phyloP scores from a whole-genome alignment of 2,888 invertebrate species.

The Melipona beecheii region DNA sequence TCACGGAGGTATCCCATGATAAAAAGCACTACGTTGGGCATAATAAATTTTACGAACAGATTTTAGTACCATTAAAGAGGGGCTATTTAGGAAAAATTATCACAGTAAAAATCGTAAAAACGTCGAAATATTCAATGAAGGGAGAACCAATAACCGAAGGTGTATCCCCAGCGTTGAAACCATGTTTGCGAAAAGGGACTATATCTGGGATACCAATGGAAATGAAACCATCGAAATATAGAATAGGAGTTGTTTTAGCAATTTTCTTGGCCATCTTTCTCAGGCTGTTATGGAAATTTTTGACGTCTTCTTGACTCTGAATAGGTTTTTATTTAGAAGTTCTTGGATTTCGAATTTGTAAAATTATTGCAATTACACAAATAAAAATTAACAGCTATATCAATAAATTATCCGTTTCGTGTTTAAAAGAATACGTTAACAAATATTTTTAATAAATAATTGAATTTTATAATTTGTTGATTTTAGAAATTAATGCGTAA shows the following conservation, averaged over 20 bases:
- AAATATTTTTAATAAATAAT: neutral
- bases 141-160: slow-evolving; percentile 87
- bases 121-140: slow-evolving; percentile 92
- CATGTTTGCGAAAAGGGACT: slow-evolving; percentile 86
- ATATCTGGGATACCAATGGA: slow-evolving; percentile 85
- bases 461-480: neutral
- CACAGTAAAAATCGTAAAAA: slow-evolving; percentile 89
- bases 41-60: slow-evolving; percentile 97
- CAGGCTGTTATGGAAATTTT: slow-evolving; percentile 81
- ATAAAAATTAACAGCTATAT: neutral
- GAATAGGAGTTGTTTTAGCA: slow-evolving; percentile 78
- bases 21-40: slow-evolving; percentile 96
- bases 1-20: slow-evolving; percentile 97
- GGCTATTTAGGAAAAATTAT: slow-evolving; percentile 93
- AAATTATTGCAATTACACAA: neutral
- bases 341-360: neutral
- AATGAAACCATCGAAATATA: slow-evolving; percentile 70
- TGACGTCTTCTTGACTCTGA: slow-evolving; percentile 50
- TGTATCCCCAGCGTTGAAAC: slow-evolving; percentile 84
- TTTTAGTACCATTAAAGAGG: slow-evolving; percentile 91
- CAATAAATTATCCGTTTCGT: neutral
- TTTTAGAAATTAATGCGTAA: rapidly evolving
- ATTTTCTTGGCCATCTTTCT: slow-evolving; percentile 77
- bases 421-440: neutral
- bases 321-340: neutral